Base-by-base conservation (phyloP, 2,797 vertebrate species). In the Clarias platycephalus region DNA sequence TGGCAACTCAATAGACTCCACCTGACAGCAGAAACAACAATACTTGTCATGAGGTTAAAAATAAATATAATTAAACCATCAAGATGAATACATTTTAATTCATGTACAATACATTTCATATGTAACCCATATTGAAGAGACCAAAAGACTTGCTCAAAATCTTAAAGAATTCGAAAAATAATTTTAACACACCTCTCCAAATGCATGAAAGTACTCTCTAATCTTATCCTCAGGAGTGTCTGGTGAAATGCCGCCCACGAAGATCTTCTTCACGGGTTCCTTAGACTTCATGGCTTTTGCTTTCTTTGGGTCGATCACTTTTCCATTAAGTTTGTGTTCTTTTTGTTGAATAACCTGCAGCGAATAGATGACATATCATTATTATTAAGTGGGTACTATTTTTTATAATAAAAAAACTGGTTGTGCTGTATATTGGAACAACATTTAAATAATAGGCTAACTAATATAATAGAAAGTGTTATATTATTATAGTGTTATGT, bases 251-350 rank as follows among this genome's bases (percentile, higher is more conserved):
- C 98, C 98, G 16, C 98, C 98, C 37, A 99, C 98, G 93, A 99
- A 99, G 91, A 99, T 97, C 95, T 99, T 99, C 95, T 97, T 99
- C 63, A 99, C 95, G 0, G 98, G 97, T 89, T 99, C 98, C 94
- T 99, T 99, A 91, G 96, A 97, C 95, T 99, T 99, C 98, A 99
- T 99, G 85, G 98, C 98, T 94, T 99, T 99, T 89, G 98, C 98
- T 93, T 97, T 97, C 94, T 99, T 99, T 71, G 98, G 98, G 92
- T 99, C 98, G 84, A 99, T 99, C 88, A 99, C 98, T 90, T 99
- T 99, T 80, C 98, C 98, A 86, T 99, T 99, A 87, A 99, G 95
- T 92, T 99, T 99, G 91, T 99, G 98, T 88, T 99, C 98, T 89
- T 99, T 99, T 90, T 98, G 97, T 88, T 96, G 91, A 91, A 96